phyloP scores from a whole-genome alignment of 1,140 invertebrate genomes.

The Parapsyche elsis region DNA sequence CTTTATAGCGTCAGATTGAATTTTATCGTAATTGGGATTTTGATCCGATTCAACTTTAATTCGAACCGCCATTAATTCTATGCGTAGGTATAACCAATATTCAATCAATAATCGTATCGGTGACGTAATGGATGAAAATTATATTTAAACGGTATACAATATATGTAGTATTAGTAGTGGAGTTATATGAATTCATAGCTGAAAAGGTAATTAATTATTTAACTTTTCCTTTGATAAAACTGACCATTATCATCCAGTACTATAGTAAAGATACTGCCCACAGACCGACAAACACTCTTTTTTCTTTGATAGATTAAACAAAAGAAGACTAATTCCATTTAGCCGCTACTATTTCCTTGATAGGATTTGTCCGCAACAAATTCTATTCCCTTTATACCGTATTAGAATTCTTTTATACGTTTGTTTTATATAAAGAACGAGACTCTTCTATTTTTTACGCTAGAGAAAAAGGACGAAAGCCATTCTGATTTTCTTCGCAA shows the following conservation, averaged over 20 bases:
- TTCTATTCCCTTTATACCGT: constrained; percentile 23
- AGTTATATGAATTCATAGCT: no score
- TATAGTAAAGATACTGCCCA: constrained; percentile 5
- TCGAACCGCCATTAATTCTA: no score
- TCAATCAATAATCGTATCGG: no score
- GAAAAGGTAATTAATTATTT: neutral
- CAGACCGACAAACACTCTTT: constrained; percentile 14
- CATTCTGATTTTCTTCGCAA: neutral
- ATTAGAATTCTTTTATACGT: constrained; percentile 37
- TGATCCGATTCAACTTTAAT: neutral
- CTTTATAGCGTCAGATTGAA: constrained; percentile 18
- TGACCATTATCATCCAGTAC: neutral
- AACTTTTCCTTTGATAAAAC: neutral
- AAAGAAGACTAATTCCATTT: constrained; percentile 51
- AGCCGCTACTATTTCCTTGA: constrained; percentile 38
- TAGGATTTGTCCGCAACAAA: constrained; percentile 43
- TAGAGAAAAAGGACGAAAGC: constrained; percentile 3
- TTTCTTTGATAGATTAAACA: constrained; percentile 46
- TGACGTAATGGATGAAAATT: no score
- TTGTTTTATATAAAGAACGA: constrained; percentile 35
- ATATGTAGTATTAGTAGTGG: no score
- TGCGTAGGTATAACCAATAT: no score
- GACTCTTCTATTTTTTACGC: neutral
- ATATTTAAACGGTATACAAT: no score
- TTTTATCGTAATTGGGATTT: constrained; percentile 3